phyloP scores from a whole-genome alignment of 2,113 vertebrate species.

The Bothrops jararaca region DNA sequence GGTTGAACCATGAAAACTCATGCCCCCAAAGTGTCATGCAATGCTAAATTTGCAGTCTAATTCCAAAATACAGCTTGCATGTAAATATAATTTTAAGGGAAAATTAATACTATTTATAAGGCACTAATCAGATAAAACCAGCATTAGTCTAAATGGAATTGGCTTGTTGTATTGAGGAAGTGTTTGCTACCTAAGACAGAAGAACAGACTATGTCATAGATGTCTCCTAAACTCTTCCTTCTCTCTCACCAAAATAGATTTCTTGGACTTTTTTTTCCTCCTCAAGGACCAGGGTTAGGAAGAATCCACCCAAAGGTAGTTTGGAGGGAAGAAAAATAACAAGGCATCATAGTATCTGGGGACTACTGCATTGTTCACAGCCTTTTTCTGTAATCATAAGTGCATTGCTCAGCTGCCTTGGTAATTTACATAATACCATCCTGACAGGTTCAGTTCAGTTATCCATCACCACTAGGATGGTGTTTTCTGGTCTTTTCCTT shows the following conservation, averaged over 20 bases:
- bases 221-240: conserved; percentile 64
- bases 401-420: conserved; percentile 83
- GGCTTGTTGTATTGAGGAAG: conserved; percentile 30
- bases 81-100: background rate
- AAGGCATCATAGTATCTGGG: conserved; percentile 80
- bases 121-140: conserved; percentile 53
- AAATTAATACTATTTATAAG: background rate
- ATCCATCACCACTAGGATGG: conserved; percentile 79
- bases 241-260: conserved; percentile 43
- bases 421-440: conserved; percentile 94
- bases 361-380: conserved; percentile 82
- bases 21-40: background rate
- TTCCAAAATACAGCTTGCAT: background rate
- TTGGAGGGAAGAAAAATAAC: conserved; percentile 89
- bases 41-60: background rate
- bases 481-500: conserved; percentile 72
- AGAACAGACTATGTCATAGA: conserved; percentile 74
- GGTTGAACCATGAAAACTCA: background rate
- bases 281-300: conserved; percentile 82
- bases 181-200: conserved; percentile 47
- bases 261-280: conserved; percentile 69
- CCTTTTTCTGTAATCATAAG: conserved; percentile 85
- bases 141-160: conserved; percentile 52
- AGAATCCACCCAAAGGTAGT: conserved; percentile 85
- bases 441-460: conserved; percentile 83